These are phyloP conservation scores for Ischnus inquisitorius DNA, from an alignment of 2,888 invertebrate genomes.

Conservation along the genomic window DNA sequence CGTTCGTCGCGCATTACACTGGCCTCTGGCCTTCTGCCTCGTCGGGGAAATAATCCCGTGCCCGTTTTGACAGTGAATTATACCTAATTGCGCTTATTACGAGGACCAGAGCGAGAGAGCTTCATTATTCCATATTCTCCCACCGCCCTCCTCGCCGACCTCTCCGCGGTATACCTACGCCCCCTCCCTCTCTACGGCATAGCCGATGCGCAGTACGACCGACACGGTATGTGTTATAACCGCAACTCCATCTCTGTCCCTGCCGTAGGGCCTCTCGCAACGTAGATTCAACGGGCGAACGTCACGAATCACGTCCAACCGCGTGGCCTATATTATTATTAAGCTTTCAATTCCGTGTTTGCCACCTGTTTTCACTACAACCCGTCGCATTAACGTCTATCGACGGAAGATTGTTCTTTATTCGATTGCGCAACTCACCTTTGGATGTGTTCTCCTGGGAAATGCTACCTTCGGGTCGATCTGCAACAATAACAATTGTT, in stretches of 20 bases:
- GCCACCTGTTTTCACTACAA: conserved; percentile 28
- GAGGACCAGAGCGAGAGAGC: conserved; percentile 75
- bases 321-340: conserved; percentile 43
- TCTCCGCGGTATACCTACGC: no score
- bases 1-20: conserved; percentile 11
- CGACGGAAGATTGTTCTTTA: neutral
- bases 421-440: conserved; percentile 90
- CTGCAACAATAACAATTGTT: conserved; percentile 89
- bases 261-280: neutral
- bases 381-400: conserved; percentile 29
- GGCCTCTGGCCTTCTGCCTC: conserved; percentile 50
- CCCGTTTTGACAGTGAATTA: conserved; percentile 81
- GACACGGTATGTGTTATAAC: conserved; percentile 17
- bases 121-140: conserved; percentile 78
- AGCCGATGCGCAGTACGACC: conserved; percentile 30
- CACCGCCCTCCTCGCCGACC: conserved; percentile 34
- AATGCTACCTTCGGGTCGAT: conserved; percentile 99
- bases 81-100: conserved; percentile 80
- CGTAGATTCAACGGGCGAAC: conserved; percentile 42
- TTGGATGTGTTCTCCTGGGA: conserved; percentile 99
- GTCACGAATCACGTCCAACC: conserved; percentile 24
- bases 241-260: conserved; percentile 24
- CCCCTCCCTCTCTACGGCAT: neutral
- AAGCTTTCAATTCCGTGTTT: conserved; percentile 33
- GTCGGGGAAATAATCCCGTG: conserved; percentile 77